Evolutionary conservation across 1,140 invertebrate species (phyloP).

Genomic region (Drosophila punjabiensis): DNA sequence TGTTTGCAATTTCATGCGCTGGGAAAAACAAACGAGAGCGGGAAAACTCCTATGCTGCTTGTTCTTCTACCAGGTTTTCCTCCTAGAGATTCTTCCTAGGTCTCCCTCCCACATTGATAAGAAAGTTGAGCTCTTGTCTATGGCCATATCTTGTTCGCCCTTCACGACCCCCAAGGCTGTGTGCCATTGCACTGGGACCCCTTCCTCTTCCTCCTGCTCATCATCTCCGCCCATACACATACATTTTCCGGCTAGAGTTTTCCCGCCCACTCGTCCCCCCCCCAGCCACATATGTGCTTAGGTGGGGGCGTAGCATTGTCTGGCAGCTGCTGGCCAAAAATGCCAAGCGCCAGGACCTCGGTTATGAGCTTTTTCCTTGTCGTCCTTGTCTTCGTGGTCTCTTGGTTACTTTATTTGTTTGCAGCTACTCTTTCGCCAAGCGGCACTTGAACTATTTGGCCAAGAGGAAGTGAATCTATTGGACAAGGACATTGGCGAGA

Average conservation of each 20-base stretch:
- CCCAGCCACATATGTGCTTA: conserved; percentile 25
- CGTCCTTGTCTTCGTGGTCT: conserved; percentile 52
- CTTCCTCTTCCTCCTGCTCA: too few species aligned
- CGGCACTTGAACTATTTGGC: conserved; percentile 30
- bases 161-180: conserved; percentile 10
- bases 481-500: not conserved
- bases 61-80: not conserved
- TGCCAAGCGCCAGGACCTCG: conserved; percentile 46
- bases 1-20: conserved; percentile 46
- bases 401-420: conserved; percentile 45
- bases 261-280: too few species aligned
- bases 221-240: not conserved
- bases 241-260: conserved; percentile 15
- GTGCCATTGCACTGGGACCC: conserved; percentile 1
- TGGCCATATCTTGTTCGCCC: conserved; percentile 36
- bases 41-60: not conserved
- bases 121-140: conserved; percentile 43
- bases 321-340: conserved; percentile 59
- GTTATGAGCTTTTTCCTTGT: conserved; percentile 72
- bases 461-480: conserved; percentile 27
- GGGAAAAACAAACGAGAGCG: conserved; percentile 34
- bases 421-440: conserved; percentile 30
- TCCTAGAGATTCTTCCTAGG: not conserved
- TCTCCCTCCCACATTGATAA: conserved; percentile 21
- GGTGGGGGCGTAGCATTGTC: conserved; percentile 46